Evolutionary conservation across 2,113 vertebrate species (phyloP).

Genomic region (Leptobrachium ailaonicum): DNA sequence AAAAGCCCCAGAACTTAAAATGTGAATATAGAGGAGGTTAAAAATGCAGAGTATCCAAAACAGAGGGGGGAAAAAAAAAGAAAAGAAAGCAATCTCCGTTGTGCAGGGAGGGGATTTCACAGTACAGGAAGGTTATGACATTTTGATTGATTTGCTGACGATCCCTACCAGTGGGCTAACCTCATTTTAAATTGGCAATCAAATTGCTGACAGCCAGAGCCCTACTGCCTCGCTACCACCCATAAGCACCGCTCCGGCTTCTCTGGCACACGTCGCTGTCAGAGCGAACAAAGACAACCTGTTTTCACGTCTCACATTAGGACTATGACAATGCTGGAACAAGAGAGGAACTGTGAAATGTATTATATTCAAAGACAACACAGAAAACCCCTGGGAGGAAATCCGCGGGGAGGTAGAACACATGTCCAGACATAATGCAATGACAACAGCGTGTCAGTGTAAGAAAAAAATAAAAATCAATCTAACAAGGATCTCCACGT

Average conservation of each 20-base stretch:
- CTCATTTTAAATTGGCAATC: conserved; percentile 13
- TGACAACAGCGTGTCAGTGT: conserved; percentile 35
- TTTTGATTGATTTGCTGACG: too few relatives aligned
- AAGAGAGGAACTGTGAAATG: conserved; percentile 27
- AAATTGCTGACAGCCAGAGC: background rate
- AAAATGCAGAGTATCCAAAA: too few relatives aligned
- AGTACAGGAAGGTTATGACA: too few relatives aligned
- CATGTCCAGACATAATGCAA: conserved; percentile 37
- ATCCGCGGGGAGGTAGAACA: conserved; percentile 30
- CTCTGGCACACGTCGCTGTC: conserved; percentile 29
- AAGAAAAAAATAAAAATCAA: background rate
- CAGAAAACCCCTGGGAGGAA: conserved; percentile 22
- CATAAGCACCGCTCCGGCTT: background rate
- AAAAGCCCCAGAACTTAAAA: too few relatives aligned
- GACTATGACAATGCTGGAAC: conserved; percentile 33
- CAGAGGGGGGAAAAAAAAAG: too few relatives aligned
- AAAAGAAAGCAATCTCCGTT: too few relatives aligned
- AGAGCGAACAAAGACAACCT: conserved; percentile 33
- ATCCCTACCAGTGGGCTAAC: background rate
- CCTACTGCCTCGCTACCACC: background rate
- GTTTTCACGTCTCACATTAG: conserved; percentile 15
- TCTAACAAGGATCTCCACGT: conserved; percentile 18
- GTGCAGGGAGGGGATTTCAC: too few relatives aligned
- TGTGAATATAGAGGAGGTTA: too few relatives aligned
- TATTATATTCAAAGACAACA: conserved; percentile 35